These are phyloP conservation scores for Benthosema pterotum DNA, from an alignment of 2,797 vertebrate genomes.

Conservation along the genomic window DNA sequence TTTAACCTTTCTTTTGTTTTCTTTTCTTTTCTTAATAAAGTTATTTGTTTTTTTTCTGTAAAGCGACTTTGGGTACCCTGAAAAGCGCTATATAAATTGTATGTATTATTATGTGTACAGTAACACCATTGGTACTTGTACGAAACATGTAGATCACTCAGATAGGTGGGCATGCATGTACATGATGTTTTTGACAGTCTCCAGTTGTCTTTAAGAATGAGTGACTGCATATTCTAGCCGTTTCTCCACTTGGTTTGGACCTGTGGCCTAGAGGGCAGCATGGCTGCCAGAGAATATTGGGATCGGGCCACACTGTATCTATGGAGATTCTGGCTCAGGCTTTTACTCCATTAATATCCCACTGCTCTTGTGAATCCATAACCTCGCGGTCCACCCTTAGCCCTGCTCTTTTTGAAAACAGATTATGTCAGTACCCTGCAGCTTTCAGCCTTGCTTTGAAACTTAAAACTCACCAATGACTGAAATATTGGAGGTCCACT, in stretches of 20 bases:
- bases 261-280: conserved; percentile 58
- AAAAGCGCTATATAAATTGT: too few relatives aligned
- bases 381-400: conserved; percentile 34
- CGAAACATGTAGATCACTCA: conserved; percentile 14
- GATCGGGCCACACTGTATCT: conserved; percentile 73
- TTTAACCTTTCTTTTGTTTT: too few relatives aligned
- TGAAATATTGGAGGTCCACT: conserved; percentile 50
- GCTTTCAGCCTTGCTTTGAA: conserved; percentile 42
- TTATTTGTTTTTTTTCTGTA: too few relatives aligned
- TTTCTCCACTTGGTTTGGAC: conserved; percentile 61
- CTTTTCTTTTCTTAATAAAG: too few relatives aligned
- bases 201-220: conserved; percentile 53
- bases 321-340: conserved; percentile 66
- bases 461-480: conserved; percentile 53
- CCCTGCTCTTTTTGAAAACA: conserved; percentile 54
- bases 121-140: too few relatives aligned
- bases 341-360: conserved; percentile 66
- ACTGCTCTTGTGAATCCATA: conserved; percentile 57
- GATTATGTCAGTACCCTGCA: conserved; percentile 65
- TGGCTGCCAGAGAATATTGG: conserved; percentile 71
- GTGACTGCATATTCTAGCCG: conserved; percentile 64
- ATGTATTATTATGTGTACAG: too few relatives aligned
- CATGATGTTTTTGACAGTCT: conserved; percentile 44
- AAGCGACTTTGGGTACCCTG: too few relatives aligned
- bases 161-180: conserved; percentile 7